These are phyloP conservation scores for Drosophila gaucha DNA, from an alignment of 2,888 invertebrate genomes.

Conservation along the genomic window DNA sequence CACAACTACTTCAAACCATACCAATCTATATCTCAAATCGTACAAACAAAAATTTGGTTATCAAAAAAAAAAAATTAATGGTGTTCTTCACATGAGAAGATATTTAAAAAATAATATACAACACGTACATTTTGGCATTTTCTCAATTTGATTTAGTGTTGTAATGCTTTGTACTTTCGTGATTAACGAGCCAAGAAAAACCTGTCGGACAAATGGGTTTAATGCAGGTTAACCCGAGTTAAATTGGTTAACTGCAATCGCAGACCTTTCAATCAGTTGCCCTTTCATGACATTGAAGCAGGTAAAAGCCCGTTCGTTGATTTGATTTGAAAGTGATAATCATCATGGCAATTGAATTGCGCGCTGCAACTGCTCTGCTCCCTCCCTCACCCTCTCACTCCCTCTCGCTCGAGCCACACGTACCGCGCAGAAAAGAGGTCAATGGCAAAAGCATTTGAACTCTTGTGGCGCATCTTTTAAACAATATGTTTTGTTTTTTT, in stretches of 20 bases:
- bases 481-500: conserved; percentile 10
- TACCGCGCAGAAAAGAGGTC: conserved; percentile 58
- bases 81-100: too few relatives aligned
- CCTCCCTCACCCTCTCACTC: background rate
- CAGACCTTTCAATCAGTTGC: conserved; percentile 47
- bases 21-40: too few relatives aligned
- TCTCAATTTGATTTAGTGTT: background rate
- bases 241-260: conserved; percentile 38
- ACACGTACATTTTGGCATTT: background rate
- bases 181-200: conserved; percentile 33
- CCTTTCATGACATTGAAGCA: conserved; percentile 58
- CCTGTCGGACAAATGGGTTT: conserved; percentile 12
- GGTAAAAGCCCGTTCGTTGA: conserved; percentile 32
- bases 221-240: conserved; percentile 12
- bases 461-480: conserved; percentile 48
- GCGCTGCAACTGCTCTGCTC: background rate
- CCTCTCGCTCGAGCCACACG: background rate
- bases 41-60: too few relatives aligned
- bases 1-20: too few relatives aligned
- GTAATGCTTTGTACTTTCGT: conserved; percentile 3
- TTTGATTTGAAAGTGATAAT: conserved; percentile 59
- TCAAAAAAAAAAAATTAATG: too few relatives aligned
- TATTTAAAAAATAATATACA: too few relatives aligned
- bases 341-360: conserved; percentile 46
- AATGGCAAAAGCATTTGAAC: conserved; percentile 79